phyloP scores from a whole-genome alignment of 2,888 invertebrate species.

The Tenthredo scrophulariae region DNA sequence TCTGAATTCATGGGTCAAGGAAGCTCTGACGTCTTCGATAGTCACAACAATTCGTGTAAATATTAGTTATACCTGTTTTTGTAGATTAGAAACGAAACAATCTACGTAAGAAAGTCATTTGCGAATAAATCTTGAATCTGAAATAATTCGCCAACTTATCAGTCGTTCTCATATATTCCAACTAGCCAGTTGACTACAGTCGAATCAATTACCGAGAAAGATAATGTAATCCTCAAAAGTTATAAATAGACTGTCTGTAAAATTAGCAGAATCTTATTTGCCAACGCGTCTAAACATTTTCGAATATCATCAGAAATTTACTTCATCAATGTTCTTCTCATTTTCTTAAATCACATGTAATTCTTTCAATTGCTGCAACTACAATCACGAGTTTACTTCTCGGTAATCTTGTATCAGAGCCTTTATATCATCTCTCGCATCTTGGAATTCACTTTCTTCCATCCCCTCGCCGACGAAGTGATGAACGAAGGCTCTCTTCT shows the following conservation, averaged over 20 bases:
- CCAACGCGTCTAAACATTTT: background rate
- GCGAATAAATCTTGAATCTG: too few relatives aligned
- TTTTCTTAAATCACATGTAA: background rate
- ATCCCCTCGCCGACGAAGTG: slow-evolving; percentile 90
- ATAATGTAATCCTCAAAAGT: background rate
- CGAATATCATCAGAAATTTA: background rate
- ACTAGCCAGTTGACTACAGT: background rate
- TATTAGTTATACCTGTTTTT: background rate
- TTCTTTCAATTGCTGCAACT: background rate
- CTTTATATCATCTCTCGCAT: slow-evolving; percentile 83
- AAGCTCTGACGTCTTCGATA: background rate
- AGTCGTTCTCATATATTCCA: background rate
- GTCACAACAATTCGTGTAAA: background rate
- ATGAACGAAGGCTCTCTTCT: slow-evolving; percentile 92
- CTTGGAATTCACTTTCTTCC: slow-evolving; percentile 84
- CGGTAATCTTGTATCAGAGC: slow-evolving; percentile 84
- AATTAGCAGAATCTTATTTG: background rate
- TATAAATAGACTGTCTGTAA: background rate
- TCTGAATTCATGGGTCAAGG: background rate
- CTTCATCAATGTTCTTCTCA: background rate
- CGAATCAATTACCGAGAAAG: background rate
- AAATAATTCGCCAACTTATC: background rate
- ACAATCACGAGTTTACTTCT: slow-evolving; percentile 81
- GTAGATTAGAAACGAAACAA: background rate
- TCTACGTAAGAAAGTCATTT: background rate